Conservation (phyloP, 2,888 invertebrate species). For the Conomelus anceps region DNA sequence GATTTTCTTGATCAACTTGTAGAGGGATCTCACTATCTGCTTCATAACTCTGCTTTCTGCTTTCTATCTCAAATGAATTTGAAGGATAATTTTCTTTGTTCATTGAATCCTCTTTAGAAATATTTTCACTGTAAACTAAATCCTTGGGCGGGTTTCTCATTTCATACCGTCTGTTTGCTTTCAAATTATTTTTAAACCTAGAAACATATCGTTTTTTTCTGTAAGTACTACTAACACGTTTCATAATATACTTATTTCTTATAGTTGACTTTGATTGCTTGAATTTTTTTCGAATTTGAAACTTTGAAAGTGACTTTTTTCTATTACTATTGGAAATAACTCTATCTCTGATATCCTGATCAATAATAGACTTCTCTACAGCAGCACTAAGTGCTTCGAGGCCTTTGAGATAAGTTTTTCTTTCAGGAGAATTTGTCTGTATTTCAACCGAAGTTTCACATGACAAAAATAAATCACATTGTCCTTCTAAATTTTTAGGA, state of each 20-base stretch:
- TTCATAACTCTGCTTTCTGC: neutral
- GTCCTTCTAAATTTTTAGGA: too few species aligned
- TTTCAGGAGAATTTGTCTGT: neutral
- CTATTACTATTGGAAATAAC: neutral
- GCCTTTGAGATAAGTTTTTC: neutral
- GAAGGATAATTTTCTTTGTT: neutral
- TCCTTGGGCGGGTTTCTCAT: neutral
- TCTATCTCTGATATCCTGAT: neutral
- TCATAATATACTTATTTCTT: neutral
- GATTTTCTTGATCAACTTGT: too few species aligned
- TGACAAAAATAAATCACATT: neutral
- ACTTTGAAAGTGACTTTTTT: neutral
- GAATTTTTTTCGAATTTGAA: neutral
- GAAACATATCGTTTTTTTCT: neutral
- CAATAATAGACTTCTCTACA: neutral
- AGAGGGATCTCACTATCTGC: neutral
- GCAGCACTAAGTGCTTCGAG: neutral
- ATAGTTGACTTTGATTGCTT: neutral
- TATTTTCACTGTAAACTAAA: neutral
- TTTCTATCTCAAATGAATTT: neutral
- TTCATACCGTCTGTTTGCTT: neutral
- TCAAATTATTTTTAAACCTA: neutral
- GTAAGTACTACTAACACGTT: neutral
- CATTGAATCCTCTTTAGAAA: neutral
- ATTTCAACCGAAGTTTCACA: neutral